phyloP scores from a whole-genome alignment of 2,797 vertebrate species.

The Serranus cabrilla region DNA sequence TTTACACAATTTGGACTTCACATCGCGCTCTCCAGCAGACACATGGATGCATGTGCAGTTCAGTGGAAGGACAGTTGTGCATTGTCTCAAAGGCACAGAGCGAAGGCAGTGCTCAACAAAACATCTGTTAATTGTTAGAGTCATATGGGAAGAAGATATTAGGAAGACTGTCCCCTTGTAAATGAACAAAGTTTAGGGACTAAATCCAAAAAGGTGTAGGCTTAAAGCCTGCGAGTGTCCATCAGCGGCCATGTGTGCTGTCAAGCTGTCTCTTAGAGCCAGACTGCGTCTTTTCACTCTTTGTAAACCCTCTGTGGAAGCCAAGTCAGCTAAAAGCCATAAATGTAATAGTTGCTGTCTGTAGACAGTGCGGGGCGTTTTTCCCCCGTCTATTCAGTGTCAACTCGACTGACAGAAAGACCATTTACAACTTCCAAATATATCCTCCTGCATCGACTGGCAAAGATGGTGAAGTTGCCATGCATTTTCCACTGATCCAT shows the following conservation, averaged over 20 bases:
- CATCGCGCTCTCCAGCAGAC: background rate
- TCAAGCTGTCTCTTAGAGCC: slow-evolving; percentile 40
- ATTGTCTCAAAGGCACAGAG: slow-evolving; percentile 21
- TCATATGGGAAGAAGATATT: slow-evolving; percentile 34
- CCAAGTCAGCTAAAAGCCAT: slow-evolving; percentile 51
- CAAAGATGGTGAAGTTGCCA: slow-evolving; percentile 51
- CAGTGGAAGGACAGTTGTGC: slow-evolving; percentile 10
- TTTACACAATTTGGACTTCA: background rate
- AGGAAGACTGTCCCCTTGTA: slow-evolving; percentile 15
- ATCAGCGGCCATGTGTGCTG: slow-evolving; percentile 25
- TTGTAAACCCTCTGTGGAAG: slow-evolving; percentile 31
- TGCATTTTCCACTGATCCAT: slow-evolving; percentile 76
- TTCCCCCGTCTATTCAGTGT: slow-evolving; percentile 49
- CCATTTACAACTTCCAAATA: slow-evolving; percentile 66
- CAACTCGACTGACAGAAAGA: slow-evolving; percentile 58
- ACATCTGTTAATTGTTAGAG: slow-evolving; percentile 47
- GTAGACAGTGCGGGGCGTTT: slow-evolving; percentile 30
- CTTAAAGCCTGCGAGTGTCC: slow-evolving; percentile 13
- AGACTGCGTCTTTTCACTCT: slow-evolving; percentile 31
- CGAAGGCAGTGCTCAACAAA: slow-evolving; percentile 15
- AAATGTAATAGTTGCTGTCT: slow-evolving; percentile 34
- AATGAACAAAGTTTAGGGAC: slow-evolving; percentile 17
- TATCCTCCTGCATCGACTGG: slow-evolving; percentile 47
- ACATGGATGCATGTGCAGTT: slow-evolving; percentile 5
- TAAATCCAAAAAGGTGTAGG: slow-evolving; percentile 35